These are phyloP conservation scores for Gopherus flavomarginatus DNA, from an alignment of 2,113 vertebrate species.

Conservation along the genomic window DNA sequence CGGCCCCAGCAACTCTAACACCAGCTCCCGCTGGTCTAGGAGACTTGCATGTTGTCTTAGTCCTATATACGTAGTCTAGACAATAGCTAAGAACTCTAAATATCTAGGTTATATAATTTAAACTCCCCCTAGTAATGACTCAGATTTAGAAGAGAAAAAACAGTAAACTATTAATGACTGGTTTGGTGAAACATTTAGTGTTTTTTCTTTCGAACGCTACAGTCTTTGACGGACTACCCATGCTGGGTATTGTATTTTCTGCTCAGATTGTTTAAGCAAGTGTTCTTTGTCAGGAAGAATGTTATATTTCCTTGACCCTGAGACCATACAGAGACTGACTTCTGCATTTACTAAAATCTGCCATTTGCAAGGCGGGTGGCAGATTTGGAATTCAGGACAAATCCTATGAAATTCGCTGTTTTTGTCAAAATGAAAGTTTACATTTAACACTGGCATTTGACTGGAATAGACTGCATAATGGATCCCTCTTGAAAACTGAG, in stretches of 20 bases:
- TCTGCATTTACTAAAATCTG: not conserved
- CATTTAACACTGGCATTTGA: not conserved
- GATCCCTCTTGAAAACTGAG: not conserved
- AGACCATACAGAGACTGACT: not conserved
- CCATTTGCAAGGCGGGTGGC: not conserved
- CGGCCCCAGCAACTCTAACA: no score
- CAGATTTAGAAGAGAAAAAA: not conserved
- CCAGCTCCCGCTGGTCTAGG: not conserved
- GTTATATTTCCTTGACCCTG: not conserved
- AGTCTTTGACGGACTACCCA: no score
- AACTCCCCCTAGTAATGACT: not conserved
- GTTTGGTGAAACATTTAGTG: not conserved
- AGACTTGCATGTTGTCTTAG: not conserved
- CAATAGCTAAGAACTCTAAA: not conserved
- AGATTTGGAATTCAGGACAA: not conserved
- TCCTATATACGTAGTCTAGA: not conserved
- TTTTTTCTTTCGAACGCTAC: not conserved
- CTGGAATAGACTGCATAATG: not conserved
- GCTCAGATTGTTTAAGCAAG: not conserved
- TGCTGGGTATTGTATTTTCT: no score
- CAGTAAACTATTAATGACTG: not conserved
- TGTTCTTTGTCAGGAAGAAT: not conserved
- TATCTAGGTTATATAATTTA: not conserved
- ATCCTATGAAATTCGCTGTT: not conserved
- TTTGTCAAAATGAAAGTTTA: not conserved